Evolutionary conservation across 1,140 invertebrate genomes (phyloP), one percentile per base, ranked within the genome.

Genomic region (Coboldia fuscipes): DNA sequence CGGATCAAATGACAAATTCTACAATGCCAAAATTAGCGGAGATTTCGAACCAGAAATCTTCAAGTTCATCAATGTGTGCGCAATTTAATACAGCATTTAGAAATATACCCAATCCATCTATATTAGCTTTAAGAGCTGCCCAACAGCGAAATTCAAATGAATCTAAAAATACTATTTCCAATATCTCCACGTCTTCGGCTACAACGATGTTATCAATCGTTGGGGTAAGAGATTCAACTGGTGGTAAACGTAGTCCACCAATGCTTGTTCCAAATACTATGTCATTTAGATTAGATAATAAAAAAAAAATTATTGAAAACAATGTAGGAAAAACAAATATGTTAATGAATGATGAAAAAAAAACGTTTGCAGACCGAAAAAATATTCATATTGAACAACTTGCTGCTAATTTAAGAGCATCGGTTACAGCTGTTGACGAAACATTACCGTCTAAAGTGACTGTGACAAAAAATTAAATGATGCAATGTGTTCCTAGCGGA

Each of bases 31-130:
- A n/a, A n/a, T n/a, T n/a, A n/a, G n/a, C n/a, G n/a, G n/a, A n/a
- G n/a, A n/a, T n/a, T n/a, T n/a, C n/a, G n/a, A n/a, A n/a, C n/a
- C n/a, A n/a, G n/a, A n/a, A n/a, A n/a, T n/a, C n/a, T n/a, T n/a
- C n/a, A n/a, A n/a, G n/a, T n/a, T n/a, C n/a, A n/a, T n/a, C n/a
- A n/a, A n/a, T n/a, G n/a, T n/a, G n/a, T n/a, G n/a, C n/a, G 13
- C 51, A 51, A 12, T 50, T 52, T 31, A 54, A 54, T 38, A 47
- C 51, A 4, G 54, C 51, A 2, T 47, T 54, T 14, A 41, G 51
- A 12, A 54, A 48, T 35, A 54, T 54, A 35, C 51, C 51, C 18
- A 54, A 54, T 50, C 51, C 51, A 22, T 54, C 51, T 16, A 51
- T 51, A 3, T 30, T 54, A 39, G 50, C 51, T 17, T 54, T 52